A percentile compares a stretch with the other conserved stretches of the same genome.
Evolutionary conservation across 1,140 invertebrate genomes (phyloP).

Genomic region (Drosophila elegans): DNA sequence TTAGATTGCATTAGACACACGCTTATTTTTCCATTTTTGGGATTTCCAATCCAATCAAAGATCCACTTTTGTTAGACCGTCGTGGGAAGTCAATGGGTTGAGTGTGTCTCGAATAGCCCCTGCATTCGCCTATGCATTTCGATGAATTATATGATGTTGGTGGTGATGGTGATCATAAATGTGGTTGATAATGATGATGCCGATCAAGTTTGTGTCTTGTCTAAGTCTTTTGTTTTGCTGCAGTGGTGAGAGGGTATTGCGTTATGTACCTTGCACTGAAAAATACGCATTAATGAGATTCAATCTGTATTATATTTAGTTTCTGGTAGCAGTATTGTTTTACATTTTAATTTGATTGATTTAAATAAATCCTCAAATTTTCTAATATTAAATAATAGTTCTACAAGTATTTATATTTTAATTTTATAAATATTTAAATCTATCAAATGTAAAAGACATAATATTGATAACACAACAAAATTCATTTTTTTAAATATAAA

Average conservation of each 20-base stretch:
- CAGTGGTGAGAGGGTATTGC: conserved; percentile 5
- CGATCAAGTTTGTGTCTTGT: conserved; percentile 54
- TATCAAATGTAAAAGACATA: too few species aligned
- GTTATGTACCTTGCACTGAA: conserved; percentile 3
- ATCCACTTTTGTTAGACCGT: background rate
- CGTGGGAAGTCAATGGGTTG: conserved; percentile 40
- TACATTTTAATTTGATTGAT: too few species aligned
- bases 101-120: conserved; percentile 2
- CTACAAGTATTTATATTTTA: too few species aligned
- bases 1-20: background rate
- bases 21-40: conserved; percentile 20
- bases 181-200: conserved; percentile 15
- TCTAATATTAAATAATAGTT: too few species aligned
- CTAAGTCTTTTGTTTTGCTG: conserved; percentile 64
- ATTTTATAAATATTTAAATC: too few species aligned
- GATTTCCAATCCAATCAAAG: conserved; percentile 21
- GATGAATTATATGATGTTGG: conserved; percentile 13
- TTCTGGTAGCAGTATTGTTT: too few species aligned
- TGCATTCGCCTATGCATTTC: conserved; percentile 33
- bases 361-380: too few species aligned
- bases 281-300: too few species aligned
- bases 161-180: conserved; percentile 11
- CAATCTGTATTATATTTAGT: too few species aligned
- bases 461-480: too few species aligned
- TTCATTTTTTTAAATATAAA: too few species aligned